Evolutionary conservation across 2,113 vertebrate species (phyloP).

Genomic region (Cynoglossus semilaevis): DNA sequence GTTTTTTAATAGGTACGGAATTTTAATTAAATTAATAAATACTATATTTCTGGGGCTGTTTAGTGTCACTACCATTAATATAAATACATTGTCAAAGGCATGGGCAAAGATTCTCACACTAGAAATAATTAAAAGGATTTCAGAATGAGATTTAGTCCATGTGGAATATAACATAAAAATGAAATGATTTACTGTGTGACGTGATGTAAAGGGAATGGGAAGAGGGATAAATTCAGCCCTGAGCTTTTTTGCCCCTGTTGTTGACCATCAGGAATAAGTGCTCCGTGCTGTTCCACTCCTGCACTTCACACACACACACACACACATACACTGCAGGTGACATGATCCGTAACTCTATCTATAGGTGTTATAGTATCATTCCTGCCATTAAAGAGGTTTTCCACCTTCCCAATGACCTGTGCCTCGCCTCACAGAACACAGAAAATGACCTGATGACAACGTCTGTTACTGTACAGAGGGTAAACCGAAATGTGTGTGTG

Average conservation of each 20-base stretch:
- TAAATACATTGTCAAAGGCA: too few species aligned
- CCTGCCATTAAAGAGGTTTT: slow-evolving; percentile 73
- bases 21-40: too few species aligned
- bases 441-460: slow-evolving; percentile 66
- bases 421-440: slow-evolving; percentile 69
- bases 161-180: not conserved
- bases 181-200: not conserved
- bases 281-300: slow-evolving; percentile 27
- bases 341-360: slow-evolving; percentile 70
- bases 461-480: slow-evolving; percentile 52
- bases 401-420: slow-evolving; percentile 68
- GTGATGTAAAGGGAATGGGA: not conserved
- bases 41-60: too few species aligned
- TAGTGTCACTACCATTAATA: too few species aligned
- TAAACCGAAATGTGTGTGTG: slow-evolving; percentile 12
- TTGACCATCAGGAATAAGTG: slow-evolving; percentile 28
- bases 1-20: too few species aligned
- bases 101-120: too few species aligned
- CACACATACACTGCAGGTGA: slow-evolving; percentile 57
- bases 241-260: slow-evolving; percentile 27
- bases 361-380: slow-evolving; percentile 74
- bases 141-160: too few species aligned
- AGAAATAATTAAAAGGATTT: not conserved
- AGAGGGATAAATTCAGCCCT: slow-evolving; percentile 4
- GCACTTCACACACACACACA: too few species aligned